Conservation (phyloP, 2,113 vertebrate species). For the Lophochroa leadbeateri region DNA sequence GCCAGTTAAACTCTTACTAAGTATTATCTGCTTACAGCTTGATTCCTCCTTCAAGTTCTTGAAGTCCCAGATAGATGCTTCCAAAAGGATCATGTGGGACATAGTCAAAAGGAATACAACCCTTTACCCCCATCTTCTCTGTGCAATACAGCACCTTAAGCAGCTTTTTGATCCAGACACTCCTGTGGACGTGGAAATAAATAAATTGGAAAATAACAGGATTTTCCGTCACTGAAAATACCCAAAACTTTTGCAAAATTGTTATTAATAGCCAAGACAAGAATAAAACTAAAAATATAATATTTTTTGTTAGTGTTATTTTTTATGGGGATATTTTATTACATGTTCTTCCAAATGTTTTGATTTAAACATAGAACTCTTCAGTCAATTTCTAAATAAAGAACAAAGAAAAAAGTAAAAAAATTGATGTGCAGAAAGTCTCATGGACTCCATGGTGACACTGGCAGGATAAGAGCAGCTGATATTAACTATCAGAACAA, state of each 20-base stretch:
- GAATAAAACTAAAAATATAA: neutral
- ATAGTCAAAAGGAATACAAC: fast-evolving
- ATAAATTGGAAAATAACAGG: neutral
- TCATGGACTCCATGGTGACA: neutral
- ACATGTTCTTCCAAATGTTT: neutral
- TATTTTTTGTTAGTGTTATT: neutral
- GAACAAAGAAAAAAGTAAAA: neutral
- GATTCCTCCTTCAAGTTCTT: neutral
- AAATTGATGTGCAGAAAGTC: neutral
- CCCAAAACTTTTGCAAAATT: neutral
- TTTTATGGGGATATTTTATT: neutral
- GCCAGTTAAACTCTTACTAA: neutral
- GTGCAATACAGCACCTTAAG: neutral
- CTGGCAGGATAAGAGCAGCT: neutral
- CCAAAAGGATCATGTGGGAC: neutral
- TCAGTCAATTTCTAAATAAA: neutral
- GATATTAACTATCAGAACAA: neutral
- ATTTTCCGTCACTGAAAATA: neutral
- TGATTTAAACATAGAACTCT: neutral
- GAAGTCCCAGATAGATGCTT: neutral
- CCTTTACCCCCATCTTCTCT: neutral
- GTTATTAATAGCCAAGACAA: neutral
- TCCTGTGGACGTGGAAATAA: neutral
- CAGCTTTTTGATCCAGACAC: neutral
- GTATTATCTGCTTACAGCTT: neutral